Evolutionary conservation across 2,888 invertebrate species (phyloP).

Genomic region (Ommatoiulus sabulosus): DNA sequence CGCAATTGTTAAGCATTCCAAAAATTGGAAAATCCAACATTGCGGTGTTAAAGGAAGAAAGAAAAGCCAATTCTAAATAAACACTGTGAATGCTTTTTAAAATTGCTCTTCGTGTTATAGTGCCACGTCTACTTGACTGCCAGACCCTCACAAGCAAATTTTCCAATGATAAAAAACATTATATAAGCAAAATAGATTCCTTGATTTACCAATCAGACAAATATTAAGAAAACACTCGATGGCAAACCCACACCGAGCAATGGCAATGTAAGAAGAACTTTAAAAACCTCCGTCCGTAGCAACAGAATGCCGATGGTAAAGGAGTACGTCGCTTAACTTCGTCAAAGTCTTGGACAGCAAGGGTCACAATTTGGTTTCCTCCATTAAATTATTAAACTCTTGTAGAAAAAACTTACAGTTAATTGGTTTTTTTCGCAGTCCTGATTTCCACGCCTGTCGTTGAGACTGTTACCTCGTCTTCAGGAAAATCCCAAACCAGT

Average conservation of each 20-base stretch:
- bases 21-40: background rate
- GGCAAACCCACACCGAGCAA: background rate
- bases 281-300: background rate
- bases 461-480: constrained; percentile 77
- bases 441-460: constrained; percentile 58
- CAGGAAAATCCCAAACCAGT: constrained; percentile 86
- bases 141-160: background rate
- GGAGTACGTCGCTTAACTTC: background rate
- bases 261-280: background rate
- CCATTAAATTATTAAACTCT: background rate
- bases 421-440: background rate
- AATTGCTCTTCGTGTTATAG: background rate
- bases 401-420: constrained; percentile 20
- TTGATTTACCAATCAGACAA: background rate
- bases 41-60: background rate
- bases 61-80: background rate
- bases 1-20: background rate
- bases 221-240: background rate
- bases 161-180: background rate
- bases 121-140: background rate
- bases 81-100: no score
- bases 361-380: background rate
- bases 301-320: background rate
- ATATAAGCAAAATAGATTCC: background rate
- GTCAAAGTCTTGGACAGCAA: background rate